Evolutionary conservation across 2,797 vertebrate genomes (phyloP).

Genomic region (Peromyscus attwateri): DNA sequence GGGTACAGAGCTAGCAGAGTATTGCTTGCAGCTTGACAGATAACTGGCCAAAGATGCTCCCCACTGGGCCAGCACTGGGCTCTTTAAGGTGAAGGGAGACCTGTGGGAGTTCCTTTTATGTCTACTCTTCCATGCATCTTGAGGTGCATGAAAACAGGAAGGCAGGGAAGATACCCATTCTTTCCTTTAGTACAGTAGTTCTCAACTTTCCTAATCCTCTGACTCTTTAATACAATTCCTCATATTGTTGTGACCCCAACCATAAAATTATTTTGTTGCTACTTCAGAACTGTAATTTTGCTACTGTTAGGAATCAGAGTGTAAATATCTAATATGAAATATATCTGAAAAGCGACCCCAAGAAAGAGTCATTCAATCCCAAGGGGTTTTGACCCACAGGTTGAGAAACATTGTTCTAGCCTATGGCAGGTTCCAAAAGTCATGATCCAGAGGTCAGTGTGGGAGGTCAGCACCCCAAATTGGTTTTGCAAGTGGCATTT

Average conservation of each 20-base stretch:
- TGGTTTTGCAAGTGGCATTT: background rate
- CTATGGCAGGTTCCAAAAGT: background rate
- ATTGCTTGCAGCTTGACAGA: rapidly evolving
- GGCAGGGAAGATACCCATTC: background rate
- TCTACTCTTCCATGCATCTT: rapidly evolving
- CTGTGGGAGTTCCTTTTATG: rapidly evolving
- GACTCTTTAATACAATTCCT: background rate
- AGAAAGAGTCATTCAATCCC: background rate
- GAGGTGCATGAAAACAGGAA: background rate
- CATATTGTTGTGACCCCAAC: background rate
- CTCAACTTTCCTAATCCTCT: background rate
- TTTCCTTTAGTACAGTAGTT: background rate
- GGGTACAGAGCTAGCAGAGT: background rate
- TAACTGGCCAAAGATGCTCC: too few relatives aligned
- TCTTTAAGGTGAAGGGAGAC: background rate
- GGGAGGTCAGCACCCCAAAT: too few relatives aligned
- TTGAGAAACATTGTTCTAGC: background rate
- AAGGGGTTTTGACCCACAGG: background rate
- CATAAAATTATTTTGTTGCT: background rate
- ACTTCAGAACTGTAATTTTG: background rate
- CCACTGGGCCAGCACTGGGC: background rate
- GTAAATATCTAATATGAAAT: background rate
- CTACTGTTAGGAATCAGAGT: background rate
- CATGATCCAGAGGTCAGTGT: too few relatives aligned
- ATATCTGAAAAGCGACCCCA: background rate